phyloP scores from a whole-genome alignment of 2,888 invertebrate species.

The Helicoverpa assulta region DNA sequence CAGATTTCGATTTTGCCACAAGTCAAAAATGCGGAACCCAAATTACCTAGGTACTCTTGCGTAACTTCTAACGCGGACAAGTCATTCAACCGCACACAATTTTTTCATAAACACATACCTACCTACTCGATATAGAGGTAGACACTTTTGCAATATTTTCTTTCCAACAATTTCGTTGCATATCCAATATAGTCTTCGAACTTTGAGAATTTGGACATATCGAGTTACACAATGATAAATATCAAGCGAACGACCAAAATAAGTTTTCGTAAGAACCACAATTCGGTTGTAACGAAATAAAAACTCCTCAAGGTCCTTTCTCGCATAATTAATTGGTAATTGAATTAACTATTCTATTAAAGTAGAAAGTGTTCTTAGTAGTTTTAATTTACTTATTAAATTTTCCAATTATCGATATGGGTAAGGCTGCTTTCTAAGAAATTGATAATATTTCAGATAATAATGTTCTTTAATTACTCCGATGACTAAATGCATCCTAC shows the following conservation, averaged over 20 bases:
- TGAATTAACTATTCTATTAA: neutral
- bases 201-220: slow-evolving; percentile 24
- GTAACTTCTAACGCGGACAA: too few species aligned
- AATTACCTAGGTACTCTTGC: too few species aligned
- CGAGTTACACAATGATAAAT: slow-evolving; percentile 38
- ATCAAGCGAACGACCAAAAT: slow-evolving; percentile 23
- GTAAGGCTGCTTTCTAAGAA: neutral
- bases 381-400: neutral
- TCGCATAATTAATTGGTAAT: slow-evolving; percentile 6
- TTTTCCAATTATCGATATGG: neutral
- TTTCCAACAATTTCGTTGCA: slow-evolving; percentile 20
- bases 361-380: neutral
- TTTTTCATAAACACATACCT: too few species aligned
- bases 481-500: too few species aligned
- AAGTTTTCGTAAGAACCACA: slow-evolving; percentile 32
- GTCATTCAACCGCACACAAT: too few species aligned
- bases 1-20: too few species aligned
- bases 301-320: slow-evolving; percentile 41
- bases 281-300: slow-evolving; percentile 31
- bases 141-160: neutral
- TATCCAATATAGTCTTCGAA: slow-evolving; percentile 19
- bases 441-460: neutral
- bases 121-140: too few species aligned
- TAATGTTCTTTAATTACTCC: too few species aligned
- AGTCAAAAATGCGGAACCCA: too few species aligned